Conservation (phyloP, 2,888 invertebrate genomes). For the Lasioglossum lativentre region DNA sequence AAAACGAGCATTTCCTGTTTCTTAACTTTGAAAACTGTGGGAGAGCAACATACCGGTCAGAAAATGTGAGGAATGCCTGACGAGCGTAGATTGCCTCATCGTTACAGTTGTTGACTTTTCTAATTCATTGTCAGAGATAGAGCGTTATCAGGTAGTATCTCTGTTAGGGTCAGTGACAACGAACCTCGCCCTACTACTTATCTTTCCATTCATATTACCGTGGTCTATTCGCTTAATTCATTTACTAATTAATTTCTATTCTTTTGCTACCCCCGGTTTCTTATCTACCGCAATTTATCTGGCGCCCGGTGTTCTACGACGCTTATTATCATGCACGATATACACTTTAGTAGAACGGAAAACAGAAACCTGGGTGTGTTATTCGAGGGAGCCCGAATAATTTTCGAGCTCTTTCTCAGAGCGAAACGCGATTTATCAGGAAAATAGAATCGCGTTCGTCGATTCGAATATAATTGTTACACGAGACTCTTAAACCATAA, state of each 20-base stretch:
- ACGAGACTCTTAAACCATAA: neutral
- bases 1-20: too few relatives aligned
- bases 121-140: conserved; percentile 3
- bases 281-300: neutral
- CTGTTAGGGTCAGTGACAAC: neutral
- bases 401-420: neutral
- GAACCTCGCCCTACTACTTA: neutral
- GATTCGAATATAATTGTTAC: conserved; percentile 12
- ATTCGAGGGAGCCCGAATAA: neutral
- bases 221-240: neutral
- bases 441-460: neutral
- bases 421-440: neutral
- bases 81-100: neutral
- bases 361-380: neutral
- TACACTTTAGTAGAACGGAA: neutral
- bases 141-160: neutral
- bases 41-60: neutral
- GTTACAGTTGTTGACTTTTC: neutral
- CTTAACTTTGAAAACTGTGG: neutral
- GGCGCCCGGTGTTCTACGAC: neutral
- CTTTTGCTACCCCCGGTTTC: neutral
- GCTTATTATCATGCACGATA: neutral
- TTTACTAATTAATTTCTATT: conserved; percentile 13
- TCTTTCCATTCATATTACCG: neutral
- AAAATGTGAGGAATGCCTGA: neutral